A percentile compares a stretch with the other conserved stretches of the same genome.
Evolutionary conservation across 2,113 vertebrate genomes (phyloP).

Genomic region (Megaleporinus macrocephalus): DNA sequence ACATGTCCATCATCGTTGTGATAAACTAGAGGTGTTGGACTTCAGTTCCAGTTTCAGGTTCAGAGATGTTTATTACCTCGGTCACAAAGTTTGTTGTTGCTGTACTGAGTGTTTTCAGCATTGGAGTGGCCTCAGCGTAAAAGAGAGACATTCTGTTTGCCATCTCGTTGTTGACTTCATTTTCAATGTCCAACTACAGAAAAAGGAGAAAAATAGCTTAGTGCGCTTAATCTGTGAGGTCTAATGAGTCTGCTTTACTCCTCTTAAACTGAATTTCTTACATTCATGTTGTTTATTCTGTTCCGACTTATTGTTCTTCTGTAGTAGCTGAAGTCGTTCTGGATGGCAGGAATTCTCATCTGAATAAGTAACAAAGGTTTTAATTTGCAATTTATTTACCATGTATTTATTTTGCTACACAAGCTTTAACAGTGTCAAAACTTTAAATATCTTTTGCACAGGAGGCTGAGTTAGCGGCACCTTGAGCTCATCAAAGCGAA

Average conservation of each 20-base stretch:
- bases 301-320: constrained; percentile 95
- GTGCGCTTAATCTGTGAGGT: background rate
- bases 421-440: too few relatives aligned
- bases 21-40: too few relatives aligned
- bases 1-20: too few relatives aligned
- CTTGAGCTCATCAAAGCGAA: constrained; percentile 98
- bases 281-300: constrained; percentile 97
- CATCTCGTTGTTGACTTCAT: constrained; percentile 99
- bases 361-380: constrained; percentile 59
- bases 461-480: constrained; percentile 68
- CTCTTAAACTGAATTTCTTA: constrained; percentile 68
- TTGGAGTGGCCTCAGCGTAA: constrained; percentile 96
- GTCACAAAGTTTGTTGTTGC: constrained; percentile 97
- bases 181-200: constrained; percentile 93
- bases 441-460: too few relatives aligned
- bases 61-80: constrained; percentile 78
- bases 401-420: background rate
- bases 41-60: too few relatives aligned
- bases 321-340: constrained; percentile 99
- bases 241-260: background rate
- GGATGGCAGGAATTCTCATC: constrained; percentile 98
- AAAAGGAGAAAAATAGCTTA: background rate
- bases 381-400: background rate
- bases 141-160: constrained; percentile 99
- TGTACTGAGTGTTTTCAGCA: constrained; percentile 97